These are phyloP conservation scores for Chrysolina haemoptera DNA, from an alignment of 2,888 invertebrate species.

Conservation along the genomic window DNA sequence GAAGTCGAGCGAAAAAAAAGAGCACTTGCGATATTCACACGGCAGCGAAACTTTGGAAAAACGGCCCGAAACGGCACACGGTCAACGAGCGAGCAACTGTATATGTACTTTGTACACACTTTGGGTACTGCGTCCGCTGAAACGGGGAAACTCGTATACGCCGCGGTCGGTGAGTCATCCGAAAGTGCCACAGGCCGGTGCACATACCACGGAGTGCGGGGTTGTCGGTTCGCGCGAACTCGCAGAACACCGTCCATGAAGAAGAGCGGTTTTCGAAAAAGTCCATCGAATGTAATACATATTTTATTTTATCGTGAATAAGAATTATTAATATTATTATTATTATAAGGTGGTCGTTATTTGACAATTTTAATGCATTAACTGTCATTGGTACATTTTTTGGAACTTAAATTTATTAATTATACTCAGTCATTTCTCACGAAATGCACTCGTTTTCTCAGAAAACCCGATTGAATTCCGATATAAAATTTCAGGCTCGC, in stretches of 20 bases:
- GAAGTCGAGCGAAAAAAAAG: background rate
- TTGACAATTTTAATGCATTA: no score
- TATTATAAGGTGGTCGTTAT: no score
- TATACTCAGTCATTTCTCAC: no score
- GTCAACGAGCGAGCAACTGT: conserved; percentile 47
- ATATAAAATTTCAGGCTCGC: no score
- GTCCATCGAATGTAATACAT: no score
- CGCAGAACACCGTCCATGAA: background rate
- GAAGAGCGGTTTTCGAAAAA: background rate
- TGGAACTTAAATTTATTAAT: no score
- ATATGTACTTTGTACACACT: conserved; percentile 14
- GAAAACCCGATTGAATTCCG: no score
- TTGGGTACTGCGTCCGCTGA: conserved; percentile 26
- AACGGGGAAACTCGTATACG: conserved; percentile 46
- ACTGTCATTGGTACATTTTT: no score
- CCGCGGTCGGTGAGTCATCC: conserved; percentile 47
- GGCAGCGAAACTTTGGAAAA: conserved; percentile 23
- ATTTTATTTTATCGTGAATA: no score
- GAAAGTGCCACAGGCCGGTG: conserved; percentile 44
- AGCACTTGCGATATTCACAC: conserved; percentile 4
- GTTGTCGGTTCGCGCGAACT: conserved; percentile 8
- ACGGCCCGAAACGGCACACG: conserved; percentile 39
- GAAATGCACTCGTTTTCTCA: no score
- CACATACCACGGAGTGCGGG: conserved; percentile 25
- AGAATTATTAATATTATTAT: no score